Conservation (phyloP, 1,140 invertebrate species). For the Mamestra configurata region DNA sequence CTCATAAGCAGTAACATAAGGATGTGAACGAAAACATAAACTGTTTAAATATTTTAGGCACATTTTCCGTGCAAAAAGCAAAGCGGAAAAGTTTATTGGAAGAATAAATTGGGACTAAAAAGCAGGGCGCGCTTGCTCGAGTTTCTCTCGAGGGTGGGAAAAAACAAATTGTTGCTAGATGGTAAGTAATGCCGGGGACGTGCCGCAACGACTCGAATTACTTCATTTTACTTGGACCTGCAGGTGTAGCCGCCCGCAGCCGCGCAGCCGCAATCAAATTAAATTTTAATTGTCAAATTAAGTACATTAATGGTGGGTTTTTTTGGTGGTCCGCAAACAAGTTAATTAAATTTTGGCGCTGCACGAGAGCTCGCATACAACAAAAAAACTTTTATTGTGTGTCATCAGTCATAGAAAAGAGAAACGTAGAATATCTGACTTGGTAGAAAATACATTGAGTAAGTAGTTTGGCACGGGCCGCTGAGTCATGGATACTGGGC, state of each 20-base stretch:
- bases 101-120: slow-evolving; percentile 81
- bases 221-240: slow-evolving; percentile 71
- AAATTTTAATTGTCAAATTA: slow-evolving; percentile 65
- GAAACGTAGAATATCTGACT: background rate
- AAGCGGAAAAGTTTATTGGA: slow-evolving; percentile 79
- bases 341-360: slow-evolving; percentile 48
- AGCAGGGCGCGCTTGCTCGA: slow-evolving; percentile 71
- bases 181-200: slow-evolving; percentile 77
- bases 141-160: slow-evolving; percentile 72
- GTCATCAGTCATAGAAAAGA: slow-evolving; percentile 2
- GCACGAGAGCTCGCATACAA: slow-evolving; percentile 9
- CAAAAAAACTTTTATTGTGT: background rate
- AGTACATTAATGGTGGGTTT: slow-evolving; percentile 61
- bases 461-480: slow-evolving; percentile 60
- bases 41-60: slow-evolving; percentile 80
- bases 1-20: slow-evolving; percentile 61
- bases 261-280: slow-evolving; percentile 61
- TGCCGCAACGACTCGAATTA: slow-evolving; percentile 76
- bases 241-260: slow-evolving; percentile 64
- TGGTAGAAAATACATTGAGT: slow-evolving; percentile 49
- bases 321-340: slow-evolving; percentile 52
- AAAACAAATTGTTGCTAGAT: slow-evolving; percentile 80
- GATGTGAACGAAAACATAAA: slow-evolving; percentile 70
- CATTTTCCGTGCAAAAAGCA: slow-evolving; percentile 71
- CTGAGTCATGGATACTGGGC: slow-evolving; percentile 70